Percentiles rank a stretch among this genome's conserved stretches.
These are phyloP conservation scores for Phaonia tiefii DNA, from an alignment of 2,888 invertebrate species.

Conservation along the genomic window DNA sequence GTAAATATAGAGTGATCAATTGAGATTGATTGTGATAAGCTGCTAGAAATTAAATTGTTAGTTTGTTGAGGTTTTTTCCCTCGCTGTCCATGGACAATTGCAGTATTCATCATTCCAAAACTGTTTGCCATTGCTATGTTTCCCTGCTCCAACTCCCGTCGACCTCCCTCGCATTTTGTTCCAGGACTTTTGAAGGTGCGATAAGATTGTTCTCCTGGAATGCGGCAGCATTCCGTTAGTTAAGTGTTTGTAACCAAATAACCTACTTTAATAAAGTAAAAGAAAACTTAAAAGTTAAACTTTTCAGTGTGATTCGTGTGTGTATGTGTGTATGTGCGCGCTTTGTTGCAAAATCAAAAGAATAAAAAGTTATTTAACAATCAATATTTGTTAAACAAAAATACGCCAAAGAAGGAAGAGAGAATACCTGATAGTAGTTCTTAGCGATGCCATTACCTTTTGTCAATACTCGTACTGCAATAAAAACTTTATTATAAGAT, in stretches of 20 bases:
- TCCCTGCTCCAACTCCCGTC: too few relatives aligned
- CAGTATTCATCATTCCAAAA: too few relatives aligned
- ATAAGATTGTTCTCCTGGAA: too few relatives aligned
- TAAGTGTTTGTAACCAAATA: constrained; percentile 63
- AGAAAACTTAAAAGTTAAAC: constrained; percentile 51
- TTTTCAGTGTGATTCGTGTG: constrained; percentile 18
- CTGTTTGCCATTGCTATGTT: too few relatives aligned
- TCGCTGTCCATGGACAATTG: too few relatives aligned
- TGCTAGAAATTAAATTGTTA: too few relatives aligned
- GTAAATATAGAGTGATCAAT: too few relatives aligned
- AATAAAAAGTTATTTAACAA: constrained; percentile 57
- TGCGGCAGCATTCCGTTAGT: constrained; percentile 15
- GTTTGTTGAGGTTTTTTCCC: too few relatives aligned
- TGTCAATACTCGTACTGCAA: not conserved
- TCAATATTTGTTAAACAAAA: constrained; percentile 52
- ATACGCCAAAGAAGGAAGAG: constrained; percentile 24
- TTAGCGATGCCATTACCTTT: constrained; percentile 5
- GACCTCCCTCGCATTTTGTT: not conserved
- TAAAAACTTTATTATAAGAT: not conserved
- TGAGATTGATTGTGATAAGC: too few relatives aligned
- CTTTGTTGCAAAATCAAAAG: constrained; percentile 16
- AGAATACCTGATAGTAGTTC: constrained; percentile 39
- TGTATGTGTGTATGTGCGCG: not conserved
- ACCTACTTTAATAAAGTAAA: constrained; percentile 56
- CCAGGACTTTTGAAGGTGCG: not conserved